These are phyloP conservation scores for Acropternis orthonyx DNA, from an alignment of 2,797 vertebrate species.

Conservation along the genomic window DNA sequence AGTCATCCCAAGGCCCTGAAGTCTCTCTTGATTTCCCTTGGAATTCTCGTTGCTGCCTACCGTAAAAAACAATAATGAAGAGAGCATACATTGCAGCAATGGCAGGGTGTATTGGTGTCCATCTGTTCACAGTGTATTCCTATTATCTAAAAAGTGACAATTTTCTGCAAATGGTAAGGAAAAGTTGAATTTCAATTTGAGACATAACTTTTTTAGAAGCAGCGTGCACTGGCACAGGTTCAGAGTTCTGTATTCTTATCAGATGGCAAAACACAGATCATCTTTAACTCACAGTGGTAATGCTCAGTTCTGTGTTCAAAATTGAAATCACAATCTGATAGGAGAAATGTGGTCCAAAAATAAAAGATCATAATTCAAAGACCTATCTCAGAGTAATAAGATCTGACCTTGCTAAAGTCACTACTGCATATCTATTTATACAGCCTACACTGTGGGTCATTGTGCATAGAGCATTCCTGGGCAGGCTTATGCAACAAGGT, in stretches of 20 bases:
- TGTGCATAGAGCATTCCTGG: not conserved
- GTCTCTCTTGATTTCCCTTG: fast-evolving
- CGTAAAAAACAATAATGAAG: not conserved
- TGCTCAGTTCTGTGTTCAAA: not conserved
- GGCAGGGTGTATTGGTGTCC: not conserved
- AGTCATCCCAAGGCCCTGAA: not conserved
- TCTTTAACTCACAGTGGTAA: not conserved
- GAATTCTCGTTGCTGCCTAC: not conserved
- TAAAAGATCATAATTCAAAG: not conserved
- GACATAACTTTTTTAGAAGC: not conserved
- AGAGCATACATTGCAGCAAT: not conserved
- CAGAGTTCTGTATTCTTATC: not conserved
- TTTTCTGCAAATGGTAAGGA: not conserved
- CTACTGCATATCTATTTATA: not conserved
- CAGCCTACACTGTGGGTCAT: not conserved
- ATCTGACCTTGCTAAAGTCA: not conserved
- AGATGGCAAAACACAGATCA: not conserved
- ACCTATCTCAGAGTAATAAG: not conserved
- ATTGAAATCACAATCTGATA: not conserved
- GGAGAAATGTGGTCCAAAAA: not conserved
- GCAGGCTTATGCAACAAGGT: not conserved
- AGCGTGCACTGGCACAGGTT: not conserved
- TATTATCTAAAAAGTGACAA: not conserved
- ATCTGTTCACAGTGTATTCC: not conserved
- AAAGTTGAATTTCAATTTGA: not conserved